Base-by-base conservation (phyloP, 2,113 vertebrate genomes). In the Oreamnos americanus region DNA sequence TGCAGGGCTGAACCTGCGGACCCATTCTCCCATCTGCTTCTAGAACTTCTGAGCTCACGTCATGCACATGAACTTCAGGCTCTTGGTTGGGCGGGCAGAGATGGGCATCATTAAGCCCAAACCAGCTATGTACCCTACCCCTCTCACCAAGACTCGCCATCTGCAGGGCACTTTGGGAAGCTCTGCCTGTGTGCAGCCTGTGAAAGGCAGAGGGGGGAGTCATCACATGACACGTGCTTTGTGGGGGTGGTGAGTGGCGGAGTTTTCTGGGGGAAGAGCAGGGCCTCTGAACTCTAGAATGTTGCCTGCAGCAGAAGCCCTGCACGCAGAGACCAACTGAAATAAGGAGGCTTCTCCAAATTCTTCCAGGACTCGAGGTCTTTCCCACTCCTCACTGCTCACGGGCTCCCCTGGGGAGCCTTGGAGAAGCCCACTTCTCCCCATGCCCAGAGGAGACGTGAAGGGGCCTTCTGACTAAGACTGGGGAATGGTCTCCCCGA, bases 371-470 rank as follows among this genome's bases (percentile, higher is more conserved):
- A 39, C 17, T 30, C 0, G 1, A 62, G n/a, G 87, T 7, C 79
- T 43, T 67, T 25, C 25, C 26, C 8, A 1, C 47, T 28, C 47
- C 39, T 9, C 23, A 51, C 23, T 15, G 9, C 13, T 15, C 33
- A 13, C 30, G 7, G 71, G n/a, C 5, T 33, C 53, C 53, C 47
- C 28, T 47, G 16, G n/a, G 12, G 2, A 39, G 57, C 55, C 15
- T 7, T 0, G 1, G 45, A 86, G 17, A 36, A 21, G 53, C 8
- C 13, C 7, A 5, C 8, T 25, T 15, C 39, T 57, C 49, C 85
- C 15, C 0, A n/a, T 0, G 45, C 30, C 25, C 43, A 5, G 23
- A 67, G 55, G 30, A 1, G 45, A 39, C 0, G 0, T 4, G 58
- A 13, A 26, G 43, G 0, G 4, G 30, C 47, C 4, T 43, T 30